Base-by-base conservation (phyloP, 92 coral and sea anemone species). In the Actinernus sp. region DNA sequence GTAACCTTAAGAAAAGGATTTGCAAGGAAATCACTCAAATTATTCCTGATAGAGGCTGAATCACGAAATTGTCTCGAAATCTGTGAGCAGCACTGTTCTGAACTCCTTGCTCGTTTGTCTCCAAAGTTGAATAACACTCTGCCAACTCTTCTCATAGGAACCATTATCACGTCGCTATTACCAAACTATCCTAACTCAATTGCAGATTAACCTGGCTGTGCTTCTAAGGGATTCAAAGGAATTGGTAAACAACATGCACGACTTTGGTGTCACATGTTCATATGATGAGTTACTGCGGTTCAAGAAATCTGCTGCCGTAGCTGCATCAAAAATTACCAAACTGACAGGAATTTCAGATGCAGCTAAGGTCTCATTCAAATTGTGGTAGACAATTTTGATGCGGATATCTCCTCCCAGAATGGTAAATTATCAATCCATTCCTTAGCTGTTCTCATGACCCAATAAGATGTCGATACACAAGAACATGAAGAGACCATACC, bases 331-430 rank as follows among this genome's bases (percentile, higher is more conserved):
- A 24, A 55, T 65, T 11, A 58, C 59, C 2, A 52, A 65, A 50
- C 83, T 80, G 0, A 73, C 73, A 27, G 80, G 87, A n/a, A 79
- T 86, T 1, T 2, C 72, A 4, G 51, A 79, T 31, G 78, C 69
- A 26, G 24, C 53, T 61, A 0, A 17, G 83, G 79, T 0, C 78
- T 85, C 37, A 66, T 79, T 27, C 87, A 86, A 54, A 53, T 74
- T 45, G 79, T 86, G 31, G 92, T 82, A 40, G 87, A 85, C 45
- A 78, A 79, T 28, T 85, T 85, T 72, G 92, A 85, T 34, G 74
- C 82, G 2, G 46, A 72, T 49, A 77, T 84, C 25, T 70, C 82
- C 1, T 85, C 92, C 26, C 86, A 79, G 14, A 86, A 86, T 73
- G 79, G 92, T 26, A 79, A 86, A 51, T 11, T 79, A 19, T 40